These are phyloP conservation scores for Carollia perspicillata DNA, from an alignment of 2,113 vertebrate genomes.

Conservation along the genomic window DNA sequence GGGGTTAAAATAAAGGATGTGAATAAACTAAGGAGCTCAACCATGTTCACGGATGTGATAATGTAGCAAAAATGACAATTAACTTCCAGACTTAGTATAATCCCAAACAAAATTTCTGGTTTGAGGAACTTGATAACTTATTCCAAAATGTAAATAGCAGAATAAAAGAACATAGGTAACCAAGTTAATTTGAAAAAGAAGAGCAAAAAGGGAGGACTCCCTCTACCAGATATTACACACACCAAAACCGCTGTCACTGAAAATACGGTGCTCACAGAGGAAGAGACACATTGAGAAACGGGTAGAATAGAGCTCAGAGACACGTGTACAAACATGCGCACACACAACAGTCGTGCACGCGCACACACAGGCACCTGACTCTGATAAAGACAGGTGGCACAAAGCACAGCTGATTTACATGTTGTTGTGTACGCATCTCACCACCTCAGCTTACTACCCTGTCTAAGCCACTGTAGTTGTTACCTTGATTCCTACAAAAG, in stretches of 20 bases:
- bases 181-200: constrained; percentile 12
- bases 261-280: neutral
- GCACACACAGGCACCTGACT: neutral
- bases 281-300: neutral
- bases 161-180: constrained; percentile 34
- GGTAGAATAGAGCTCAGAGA: neutral
- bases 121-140: neutral
- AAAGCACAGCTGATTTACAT: neutral
- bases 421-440: neutral
- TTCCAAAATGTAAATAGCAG: neutral
- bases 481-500: neutral
- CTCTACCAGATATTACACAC: neutral
- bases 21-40: neutral
- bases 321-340: neutral
- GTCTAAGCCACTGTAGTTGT: neutral
- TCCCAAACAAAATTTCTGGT: neutral
- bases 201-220: neutral
- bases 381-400: neutral
- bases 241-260: neutral
- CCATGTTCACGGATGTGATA: neutral
- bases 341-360: neutral
- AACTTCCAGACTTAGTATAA: neutral
- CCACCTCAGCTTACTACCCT: neutral
- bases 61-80: neutral
- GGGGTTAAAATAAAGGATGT: neutral